Base-by-base conservation (phyloP, 2,113 vertebrate species). In the Odocoileus hemionus region DNA sequence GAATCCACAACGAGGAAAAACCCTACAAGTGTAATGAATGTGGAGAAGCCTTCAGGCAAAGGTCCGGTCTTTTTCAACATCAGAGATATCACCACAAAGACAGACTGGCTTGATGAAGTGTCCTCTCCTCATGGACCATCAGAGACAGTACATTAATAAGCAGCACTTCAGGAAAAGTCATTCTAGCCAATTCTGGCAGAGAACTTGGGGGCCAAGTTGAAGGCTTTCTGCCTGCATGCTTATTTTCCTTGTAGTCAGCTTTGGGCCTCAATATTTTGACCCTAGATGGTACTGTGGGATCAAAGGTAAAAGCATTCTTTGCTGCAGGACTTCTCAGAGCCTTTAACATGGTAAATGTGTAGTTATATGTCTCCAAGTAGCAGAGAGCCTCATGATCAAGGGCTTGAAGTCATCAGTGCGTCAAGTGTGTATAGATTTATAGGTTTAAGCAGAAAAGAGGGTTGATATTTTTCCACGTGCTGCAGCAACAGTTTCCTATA, bases 21-120 rank as follows among this genome's bases (percentile, higher is more conserved):
- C 94, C 96, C 3, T 98, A 96, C 14, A 54, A 92, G 11, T 99
- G 98, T 80, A 54, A 54, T 0, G 85, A 97, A 39, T 98, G 98
- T 39, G 98, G 97, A 30, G 98, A 98, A 84, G 95, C 97, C 80
- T 98, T 99, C 91, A 96, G 97, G 94, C 98, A 98, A 78, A 97
- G 97, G n/a, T 97, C 98, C 1, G 98, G 98, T 21, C 98, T 98
- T 16, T 97, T 98, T 55, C 97, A 98, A 36, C 98, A 98, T 95
- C 97, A 98, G 79, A 88, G 97, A 19, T 97, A 96, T 14, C 98
- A 98, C 93, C 98, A 98, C 6, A 98, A 96, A 25, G 97, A 97
- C 25, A 97, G 96, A 76, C 89, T 60, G 61, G 78, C 91, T 64
- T 91, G 45, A 95, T 39, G 86, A 61, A 36, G 14, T 15, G 4